Conservation (phyloP, 2,113 vertebrate species). For the Dasyprocta punctata region DNA sequence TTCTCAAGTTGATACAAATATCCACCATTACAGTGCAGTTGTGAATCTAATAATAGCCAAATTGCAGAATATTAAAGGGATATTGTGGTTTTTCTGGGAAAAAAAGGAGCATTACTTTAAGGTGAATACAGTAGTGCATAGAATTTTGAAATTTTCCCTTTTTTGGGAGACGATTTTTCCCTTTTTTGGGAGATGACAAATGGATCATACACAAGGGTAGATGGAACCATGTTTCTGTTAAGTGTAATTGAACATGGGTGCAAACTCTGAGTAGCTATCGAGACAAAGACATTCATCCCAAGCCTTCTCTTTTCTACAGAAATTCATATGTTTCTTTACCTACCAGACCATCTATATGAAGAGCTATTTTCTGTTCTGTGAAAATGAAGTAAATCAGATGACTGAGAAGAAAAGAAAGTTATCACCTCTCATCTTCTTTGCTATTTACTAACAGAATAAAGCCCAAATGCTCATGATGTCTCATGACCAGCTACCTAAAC, state of each 20-base stretch:
- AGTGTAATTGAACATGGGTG: background rate
- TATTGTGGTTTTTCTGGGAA: background rate
- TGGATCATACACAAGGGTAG: background rate
- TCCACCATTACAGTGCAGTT: background rate
- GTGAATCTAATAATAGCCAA: constrained; percentile 19
- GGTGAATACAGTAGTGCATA: background rate
- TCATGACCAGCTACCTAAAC: background rate
- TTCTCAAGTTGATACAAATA: too few relatives aligned
- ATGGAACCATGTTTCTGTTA: background rate
- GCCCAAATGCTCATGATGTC: background rate
- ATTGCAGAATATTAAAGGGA: background rate
- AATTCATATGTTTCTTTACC: background rate
- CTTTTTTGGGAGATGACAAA: background rate
- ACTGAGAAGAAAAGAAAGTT: background rate
- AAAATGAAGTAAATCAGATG: background rate
- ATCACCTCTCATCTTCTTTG: background rate
- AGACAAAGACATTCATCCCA: background rate
- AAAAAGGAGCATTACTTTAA: background rate
- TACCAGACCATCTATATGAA: background rate
- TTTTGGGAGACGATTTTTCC: background rate
- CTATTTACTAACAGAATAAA: background rate
- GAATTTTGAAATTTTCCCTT: background rate
- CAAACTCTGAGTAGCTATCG: background rate
- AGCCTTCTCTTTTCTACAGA: background rate
- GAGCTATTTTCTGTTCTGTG: background rate